A percentile compares a stretch with the other conserved stretches of the same genome.
phyloP scores from a whole-genome alignment of 2,888 invertebrate genomes.

The Parthenolecanium corni region DNA sequence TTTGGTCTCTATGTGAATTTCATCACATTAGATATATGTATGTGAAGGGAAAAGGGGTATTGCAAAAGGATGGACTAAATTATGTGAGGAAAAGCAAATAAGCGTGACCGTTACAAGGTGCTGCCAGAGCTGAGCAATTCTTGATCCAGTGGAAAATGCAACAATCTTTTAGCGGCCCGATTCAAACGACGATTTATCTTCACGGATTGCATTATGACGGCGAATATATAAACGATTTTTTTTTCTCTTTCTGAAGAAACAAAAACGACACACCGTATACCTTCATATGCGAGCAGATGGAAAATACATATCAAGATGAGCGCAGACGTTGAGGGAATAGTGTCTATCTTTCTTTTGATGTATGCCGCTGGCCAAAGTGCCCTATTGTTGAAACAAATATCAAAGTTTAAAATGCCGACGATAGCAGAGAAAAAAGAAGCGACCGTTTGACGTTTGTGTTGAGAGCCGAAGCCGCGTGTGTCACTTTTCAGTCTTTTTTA shows the following conservation, averaged over 20 bases:
- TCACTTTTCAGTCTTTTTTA: not conserved
- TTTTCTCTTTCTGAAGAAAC: not conserved
- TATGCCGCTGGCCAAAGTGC: conserved; percentile 21
- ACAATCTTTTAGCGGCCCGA: not conserved
- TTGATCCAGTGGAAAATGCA: too few relatives aligned
- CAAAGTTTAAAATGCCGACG: conserved; percentile 22
- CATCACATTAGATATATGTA: too few relatives aligned
- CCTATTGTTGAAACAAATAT: conserved; percentile 27
- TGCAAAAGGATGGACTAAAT: too few relatives aligned
- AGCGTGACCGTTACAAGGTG: too few relatives aligned
- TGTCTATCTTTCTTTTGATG: conserved; percentile 20
- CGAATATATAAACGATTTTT: conserved; percentile 4
- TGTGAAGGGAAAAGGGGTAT: too few relatives aligned
- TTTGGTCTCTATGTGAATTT: too few relatives aligned
- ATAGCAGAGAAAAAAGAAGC: not conserved
- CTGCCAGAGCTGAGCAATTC: too few relatives aligned
- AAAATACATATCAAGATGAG: conserved; percentile 20
- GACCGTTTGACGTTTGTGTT: conserved; percentile 23
- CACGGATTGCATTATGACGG: conserved; percentile 18
- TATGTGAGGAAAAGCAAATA: too few relatives aligned
- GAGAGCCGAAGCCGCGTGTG: conserved; percentile 25
- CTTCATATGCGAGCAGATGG: conserved; percentile 2
- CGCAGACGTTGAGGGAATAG: conserved; percentile 14
- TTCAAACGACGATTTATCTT: not conserved
- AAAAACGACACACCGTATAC: not conserved